Evolutionary conservation across 2,888 invertebrate genomes (phyloP), one percentile per base, ranked within the genome.

Genomic region (Cataglyphis rosenhaueri): DNA sequence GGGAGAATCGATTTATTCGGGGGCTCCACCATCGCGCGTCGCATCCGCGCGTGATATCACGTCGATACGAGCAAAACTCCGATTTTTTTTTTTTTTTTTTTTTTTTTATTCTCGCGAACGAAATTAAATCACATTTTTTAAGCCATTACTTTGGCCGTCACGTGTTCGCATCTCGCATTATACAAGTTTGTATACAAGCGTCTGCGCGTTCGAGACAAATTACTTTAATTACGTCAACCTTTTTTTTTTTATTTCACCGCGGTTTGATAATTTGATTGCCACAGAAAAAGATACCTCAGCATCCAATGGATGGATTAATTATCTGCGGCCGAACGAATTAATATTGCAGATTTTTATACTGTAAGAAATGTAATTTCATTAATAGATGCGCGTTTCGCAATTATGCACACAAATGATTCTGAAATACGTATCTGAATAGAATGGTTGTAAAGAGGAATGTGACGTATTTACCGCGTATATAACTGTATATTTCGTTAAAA

Each of bases 1-100:
- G 41, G 32, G 52, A 66, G 64, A 70, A 76, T 71, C 66, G 57
- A 76, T 79, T 52, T 52, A 61, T 52, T 75, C 68, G 74, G 44
- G 44, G 15, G 29, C 18, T 38, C 6, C n/a, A 44, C 68, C 44
- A 64, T 55, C 48, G 64, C 18, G 65, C 52, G 61, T 55, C 38
- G 41, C 44, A 18, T 64, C 21, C 35, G 18, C 44, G 32, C 44
- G 32, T 32, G 62, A 64, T 15, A 62, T 70, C 62, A 18, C 29
- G 52, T 12, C 57, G 64, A 35, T 59, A 66, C 25, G 18, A 44
- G 38, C 41, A n/a, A 35, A 18, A n/a, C 12, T 65, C 41, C 1
- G 21, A 21, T 38, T 65, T 65, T 41, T 38, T 21, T 38, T 38
- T 21, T 32, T 32, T 32, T 41, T 38, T 38, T 21, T 32, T 32